Percentiles rank a stretch among this genome's conserved stretches.
These are phyloP conservation scores for Pitta sordida DNA, from an alignment of 2,113 vertebrate species.

Conservation along the genomic window DNA sequence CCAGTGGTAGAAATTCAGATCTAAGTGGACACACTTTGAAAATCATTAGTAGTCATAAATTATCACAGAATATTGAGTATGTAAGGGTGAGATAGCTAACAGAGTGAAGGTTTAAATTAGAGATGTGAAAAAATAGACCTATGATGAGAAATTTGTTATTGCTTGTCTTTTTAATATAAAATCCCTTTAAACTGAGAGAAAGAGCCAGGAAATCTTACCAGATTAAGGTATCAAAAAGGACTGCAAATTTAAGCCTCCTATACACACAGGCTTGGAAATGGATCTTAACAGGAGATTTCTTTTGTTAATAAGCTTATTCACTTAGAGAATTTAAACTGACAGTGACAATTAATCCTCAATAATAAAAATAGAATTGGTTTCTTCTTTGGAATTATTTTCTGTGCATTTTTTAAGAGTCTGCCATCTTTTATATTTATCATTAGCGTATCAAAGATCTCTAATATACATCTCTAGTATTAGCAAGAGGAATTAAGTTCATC, in stretches of 20 bases:
- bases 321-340: background rate
- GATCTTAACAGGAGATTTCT: background rate
- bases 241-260: background rate
- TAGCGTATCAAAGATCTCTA: background rate
- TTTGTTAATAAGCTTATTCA: background rate
- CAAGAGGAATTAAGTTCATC: constrained; percentile 3
- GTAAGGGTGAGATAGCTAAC: background rate
- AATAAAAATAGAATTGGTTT: background rate
- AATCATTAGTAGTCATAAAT: constrained; percentile 18
- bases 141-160: background rate
- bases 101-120: background rate
- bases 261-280: background rate
- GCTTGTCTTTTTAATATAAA: background rate
- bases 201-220: background rate
- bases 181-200: background rate
- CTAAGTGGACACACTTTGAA: background rate
- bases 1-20: background rate
- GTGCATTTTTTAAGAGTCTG: background rate
- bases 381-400: background rate
- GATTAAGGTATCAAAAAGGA: background rate
- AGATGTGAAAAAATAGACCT: constrained; percentile 13
- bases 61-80: background rate
- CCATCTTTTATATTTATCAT: background rate
- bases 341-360: background rate
- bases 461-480: background rate